phyloP scores from a whole-genome alignment of 1,140 invertebrate genomes.

The Chymomyza costata region DNA sequence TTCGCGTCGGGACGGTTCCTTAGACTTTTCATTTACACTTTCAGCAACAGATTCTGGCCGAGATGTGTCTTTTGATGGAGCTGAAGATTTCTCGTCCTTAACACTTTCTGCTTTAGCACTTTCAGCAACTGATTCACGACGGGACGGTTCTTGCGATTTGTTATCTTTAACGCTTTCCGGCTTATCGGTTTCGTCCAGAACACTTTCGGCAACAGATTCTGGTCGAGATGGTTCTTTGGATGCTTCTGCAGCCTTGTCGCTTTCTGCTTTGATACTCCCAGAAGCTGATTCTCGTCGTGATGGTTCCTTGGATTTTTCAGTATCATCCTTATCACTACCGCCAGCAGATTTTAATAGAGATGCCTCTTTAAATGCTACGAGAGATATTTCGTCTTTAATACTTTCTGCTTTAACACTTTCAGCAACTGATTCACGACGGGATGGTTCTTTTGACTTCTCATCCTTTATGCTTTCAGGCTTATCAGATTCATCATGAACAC shows the following conservation, averaged over 20 bases:
- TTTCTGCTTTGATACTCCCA: constrained; percentile 12
- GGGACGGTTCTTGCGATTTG: background rate
- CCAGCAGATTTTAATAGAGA: constrained; percentile 11
- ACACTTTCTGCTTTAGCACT: constrained; percentile 11
- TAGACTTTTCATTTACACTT: constrained; percentile 4
- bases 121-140: constrained; percentile 12
- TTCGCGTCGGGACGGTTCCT: constrained; percentile 9
- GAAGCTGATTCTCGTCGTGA: constrained; percentile 10
- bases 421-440: constrained; percentile 24
- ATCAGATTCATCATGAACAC: constrained; percentile 4
- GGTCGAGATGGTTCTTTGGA: constrained; percentile 24
- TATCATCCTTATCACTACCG: constrained; percentile 22
- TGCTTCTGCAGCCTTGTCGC: background rate
- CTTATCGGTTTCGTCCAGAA: no score
- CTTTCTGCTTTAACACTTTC: constrained; percentile 2
- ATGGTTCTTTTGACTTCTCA: constrained; percentile 12
- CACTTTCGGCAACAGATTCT: constrained; percentile 16
- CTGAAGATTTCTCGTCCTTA: constrained; percentile 8
- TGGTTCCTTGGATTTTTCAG: constrained; percentile 19
- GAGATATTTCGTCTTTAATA: background rate
- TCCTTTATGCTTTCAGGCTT: constrained; percentile 4
- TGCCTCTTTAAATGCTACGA: constrained; percentile 3
- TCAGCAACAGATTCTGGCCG: constrained; percentile 19
- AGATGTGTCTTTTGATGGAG: constrained; percentile 25
- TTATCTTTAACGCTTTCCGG: background rate